Percentiles rank a stretch among this genome's conserved stretches.
Conservation (phyloP, 2,797 vertebrate species). For the Heteromormyrus szaboi region DNA sequence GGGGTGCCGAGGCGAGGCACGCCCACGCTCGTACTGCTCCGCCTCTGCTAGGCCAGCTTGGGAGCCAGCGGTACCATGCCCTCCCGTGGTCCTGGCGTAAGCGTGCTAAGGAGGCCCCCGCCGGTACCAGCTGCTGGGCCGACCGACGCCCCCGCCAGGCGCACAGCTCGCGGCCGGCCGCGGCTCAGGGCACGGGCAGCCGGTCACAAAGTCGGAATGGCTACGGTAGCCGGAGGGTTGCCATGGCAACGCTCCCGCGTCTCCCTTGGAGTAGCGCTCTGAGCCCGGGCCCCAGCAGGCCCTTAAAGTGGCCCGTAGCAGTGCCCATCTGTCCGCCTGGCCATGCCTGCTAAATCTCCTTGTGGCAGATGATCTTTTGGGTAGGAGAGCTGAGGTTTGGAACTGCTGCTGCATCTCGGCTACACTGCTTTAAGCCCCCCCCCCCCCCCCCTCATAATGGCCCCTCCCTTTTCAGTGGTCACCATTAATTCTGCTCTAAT, state of each 20-base stretch:
- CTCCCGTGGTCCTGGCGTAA: conserved; percentile 55
- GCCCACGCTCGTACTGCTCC: background rate
- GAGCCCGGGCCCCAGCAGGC: background rate
- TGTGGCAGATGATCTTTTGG: background rate
- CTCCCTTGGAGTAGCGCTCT: background rate
- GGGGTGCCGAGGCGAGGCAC: background rate
- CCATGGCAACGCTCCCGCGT: conserved; percentile 57
- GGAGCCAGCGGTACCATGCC: conserved; percentile 22
- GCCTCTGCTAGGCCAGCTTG: background rate
- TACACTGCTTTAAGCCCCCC: background rate
- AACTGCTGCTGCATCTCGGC: background rate
- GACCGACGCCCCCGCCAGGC: conserved; percentile 64
- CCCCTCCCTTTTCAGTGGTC: background rate
- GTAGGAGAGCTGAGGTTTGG: background rate
- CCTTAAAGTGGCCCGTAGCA: background rate
- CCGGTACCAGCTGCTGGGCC: background rate
- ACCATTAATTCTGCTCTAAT: conserved; percentile 12
- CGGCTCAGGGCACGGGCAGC: conserved; percentile 57
- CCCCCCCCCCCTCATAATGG: background rate
- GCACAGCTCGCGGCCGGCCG: conserved; percentile 63
- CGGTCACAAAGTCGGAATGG: conserved; percentile 70
- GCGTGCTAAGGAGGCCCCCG: conserved; percentile 65
- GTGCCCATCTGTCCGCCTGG: conserved; percentile 45
- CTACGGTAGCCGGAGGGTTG: conserved; percentile 62
- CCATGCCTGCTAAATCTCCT: conserved; percentile 54